phyloP scores from a whole-genome alignment of 2,113 vertebrate species.

The Hippocampus guttulatus region DNA sequence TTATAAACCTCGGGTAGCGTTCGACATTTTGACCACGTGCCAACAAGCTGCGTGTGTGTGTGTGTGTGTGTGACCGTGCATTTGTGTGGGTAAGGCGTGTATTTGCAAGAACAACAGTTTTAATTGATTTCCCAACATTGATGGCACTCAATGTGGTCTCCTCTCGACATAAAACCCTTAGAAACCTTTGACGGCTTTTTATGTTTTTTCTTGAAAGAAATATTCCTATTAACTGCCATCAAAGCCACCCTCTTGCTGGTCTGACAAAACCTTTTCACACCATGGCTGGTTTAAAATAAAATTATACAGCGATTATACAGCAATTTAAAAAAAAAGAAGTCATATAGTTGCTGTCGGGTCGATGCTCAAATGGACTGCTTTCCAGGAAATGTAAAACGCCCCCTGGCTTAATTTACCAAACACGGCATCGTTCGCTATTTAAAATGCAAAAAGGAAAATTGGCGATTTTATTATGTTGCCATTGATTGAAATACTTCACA shows the following conservation, averaged over 20 bases:
- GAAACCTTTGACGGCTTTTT: not conserved
- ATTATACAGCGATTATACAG: too few species aligned
- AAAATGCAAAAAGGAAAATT: too few species aligned
- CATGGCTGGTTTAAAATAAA: too few species aligned
- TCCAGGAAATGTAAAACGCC: too few species aligned
- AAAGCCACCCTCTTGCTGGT: not conserved
- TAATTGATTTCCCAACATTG: conserved; percentile 47
- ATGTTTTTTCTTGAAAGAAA: not conserved
- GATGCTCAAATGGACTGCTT: too few species aligned
- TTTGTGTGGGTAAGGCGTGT: not conserved
- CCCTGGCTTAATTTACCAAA: too few species aligned
- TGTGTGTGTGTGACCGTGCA: not conserved
- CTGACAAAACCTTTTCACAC: not conserved
- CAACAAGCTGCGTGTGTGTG: conserved; percentile 1
- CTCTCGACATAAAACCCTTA: conserved; percentile 6
- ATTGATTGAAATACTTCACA: too few species aligned
- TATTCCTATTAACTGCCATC: not conserved
- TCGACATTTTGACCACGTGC: not conserved
- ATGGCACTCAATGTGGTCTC: conserved; percentile 22
- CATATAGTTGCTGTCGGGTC: too few species aligned
- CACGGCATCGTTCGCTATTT: too few species aligned
- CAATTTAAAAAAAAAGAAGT: too few species aligned
- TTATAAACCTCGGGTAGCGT: conserved; percentile 30
- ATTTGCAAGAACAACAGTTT: conserved; percentile 20
- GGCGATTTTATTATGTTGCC: too few species aligned